Base-by-base conservation (phyloP, 2,113 vertebrate species). In the Coryphaenoides rupestris region DNA sequence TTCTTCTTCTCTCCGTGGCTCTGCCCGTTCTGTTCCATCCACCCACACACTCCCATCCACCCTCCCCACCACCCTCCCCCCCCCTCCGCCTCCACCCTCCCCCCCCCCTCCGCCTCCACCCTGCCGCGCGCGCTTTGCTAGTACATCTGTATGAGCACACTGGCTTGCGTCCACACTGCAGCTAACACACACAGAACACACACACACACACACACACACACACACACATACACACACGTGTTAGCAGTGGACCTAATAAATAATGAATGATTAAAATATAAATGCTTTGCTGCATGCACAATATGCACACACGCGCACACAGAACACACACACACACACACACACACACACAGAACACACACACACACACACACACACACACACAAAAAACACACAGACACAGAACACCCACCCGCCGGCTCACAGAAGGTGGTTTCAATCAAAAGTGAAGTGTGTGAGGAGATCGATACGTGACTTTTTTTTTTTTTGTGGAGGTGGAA, bases 11-110 rank as follows among this genome's bases (percentile, higher is more conserved):
- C 40, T 50, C 47, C 65, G 65, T 64, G 65, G 68, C 66, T 68
- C 79, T 79, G 65, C 66, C 26, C 22, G n/a, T n/a, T 28, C 22
- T 23, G 3, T 78, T 78, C 75, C 79, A 79, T 77, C 80, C 86
- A 68, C 86, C 82, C 77, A 86, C 84, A 22, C 77, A 40, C 72
- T 72, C 68, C 47, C n/a, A 5, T 50, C 4, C 82, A 81, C 77
- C 66, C 68, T 73, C 75, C 68, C n/a, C n/a, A n/a, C n/a, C n/a
- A n/a, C n/a, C n/a, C n/a, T n/a, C n/a, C n/a, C n/a, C n/a, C n/a
- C n/a, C 75, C 79, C 78, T 77, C 80, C 86, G 66, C 86, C 82
- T 76, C 85, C 84, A 22, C 77, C n/a, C 72, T 72, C 68, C 47
- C n/a, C n/a, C 17, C 4, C 82, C 77, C 66, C 68, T 73, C 75